Conservation (phyloP, 1,140 invertebrate species). For the Eufriesea mexicana region DNA sequence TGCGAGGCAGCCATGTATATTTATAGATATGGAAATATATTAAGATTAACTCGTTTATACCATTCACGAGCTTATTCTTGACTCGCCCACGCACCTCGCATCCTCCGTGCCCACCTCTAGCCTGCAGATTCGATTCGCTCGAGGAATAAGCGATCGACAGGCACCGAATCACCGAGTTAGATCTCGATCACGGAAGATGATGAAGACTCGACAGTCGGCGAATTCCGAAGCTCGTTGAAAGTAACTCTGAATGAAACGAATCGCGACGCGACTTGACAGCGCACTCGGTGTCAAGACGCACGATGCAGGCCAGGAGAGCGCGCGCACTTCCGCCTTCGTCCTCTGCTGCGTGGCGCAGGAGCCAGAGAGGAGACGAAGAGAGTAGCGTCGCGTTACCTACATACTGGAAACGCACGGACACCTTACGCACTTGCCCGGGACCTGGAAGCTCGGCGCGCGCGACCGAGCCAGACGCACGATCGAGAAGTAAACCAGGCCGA, state of each 20-base stretch:
- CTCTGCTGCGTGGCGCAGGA: neutral
- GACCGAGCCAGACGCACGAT: constrained; percentile 50
- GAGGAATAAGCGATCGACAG: no score
- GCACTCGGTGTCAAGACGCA: no score
- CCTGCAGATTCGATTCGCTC: no score
- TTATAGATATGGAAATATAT: constrained; percentile 68
- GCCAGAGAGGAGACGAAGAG: constrained; percentile 30
- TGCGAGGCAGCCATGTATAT: constrained; percentile 57
- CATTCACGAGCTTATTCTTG: neutral
- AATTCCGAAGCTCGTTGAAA: constrained; percentile 48
- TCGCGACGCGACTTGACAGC: neutral
- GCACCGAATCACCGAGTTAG: no score
- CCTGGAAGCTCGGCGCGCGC: constrained; percentile 27
- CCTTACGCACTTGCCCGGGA: constrained; percentile 71
- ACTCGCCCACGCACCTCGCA: no score
- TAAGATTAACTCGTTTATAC: constrained; percentile 42
- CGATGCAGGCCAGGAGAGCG: constrained; percentile 74
- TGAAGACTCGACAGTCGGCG: neutral
- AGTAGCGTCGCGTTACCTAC: constrained; percentile 72
- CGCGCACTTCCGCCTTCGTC: constrained; percentile 60
- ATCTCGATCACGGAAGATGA: no score
- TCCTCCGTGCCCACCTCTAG: no score
- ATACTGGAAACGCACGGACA: constrained; percentile 70
- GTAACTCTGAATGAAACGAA: constrained; percentile 28
- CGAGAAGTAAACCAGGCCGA: constrained; percentile 81